Evolutionary conservation across 2,113 vertebrate genomes (phyloP).

Genomic region (Hydrolagus affinis): DNA sequence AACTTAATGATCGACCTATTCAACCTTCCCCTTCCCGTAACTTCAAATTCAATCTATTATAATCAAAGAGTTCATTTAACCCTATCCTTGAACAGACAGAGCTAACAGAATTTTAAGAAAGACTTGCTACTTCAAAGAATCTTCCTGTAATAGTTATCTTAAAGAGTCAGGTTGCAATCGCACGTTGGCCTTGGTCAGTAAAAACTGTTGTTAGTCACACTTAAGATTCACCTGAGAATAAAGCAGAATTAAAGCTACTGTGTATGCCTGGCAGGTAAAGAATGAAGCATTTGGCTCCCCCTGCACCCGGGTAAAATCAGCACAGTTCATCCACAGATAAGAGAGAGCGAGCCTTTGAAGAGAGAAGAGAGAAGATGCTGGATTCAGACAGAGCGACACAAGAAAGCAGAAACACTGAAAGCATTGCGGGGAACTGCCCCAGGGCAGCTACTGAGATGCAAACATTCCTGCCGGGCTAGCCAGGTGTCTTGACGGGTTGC

Average conservation of each 20-base stretch:
- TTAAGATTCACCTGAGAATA: constrained; percentile 9
- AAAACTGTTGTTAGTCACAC: not conserved
- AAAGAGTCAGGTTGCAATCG: too few species aligned
- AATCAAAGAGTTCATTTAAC: not conserved
- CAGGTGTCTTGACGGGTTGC: not conserved
- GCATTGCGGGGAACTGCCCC: not conserved
- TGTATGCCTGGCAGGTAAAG: not conserved
- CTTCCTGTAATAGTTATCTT: too few species aligned
- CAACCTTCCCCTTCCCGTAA: constrained; percentile 56
- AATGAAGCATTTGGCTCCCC: not conserved
- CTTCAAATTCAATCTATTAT: constrained; percentile 43
- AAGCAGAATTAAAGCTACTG: not conserved
- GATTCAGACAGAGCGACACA: not conserved
- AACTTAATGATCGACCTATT: too few species aligned
- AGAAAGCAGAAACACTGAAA: not conserved
- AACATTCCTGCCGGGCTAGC: not conserved
- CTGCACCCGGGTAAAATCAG: not conserved
- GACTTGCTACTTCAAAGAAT: too few species aligned
- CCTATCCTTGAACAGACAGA: too few species aligned
- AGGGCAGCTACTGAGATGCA: not conserved
- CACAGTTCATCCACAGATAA: not conserved
- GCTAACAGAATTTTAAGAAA: too few species aligned
- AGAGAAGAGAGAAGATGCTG: not conserved
- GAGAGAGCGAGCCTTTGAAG: not conserved
- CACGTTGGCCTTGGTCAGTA: too few species aligned